Conservation (phyloP, 2,113 vertebrate genomes). For the Tautogolabrus adspersus region DNA sequence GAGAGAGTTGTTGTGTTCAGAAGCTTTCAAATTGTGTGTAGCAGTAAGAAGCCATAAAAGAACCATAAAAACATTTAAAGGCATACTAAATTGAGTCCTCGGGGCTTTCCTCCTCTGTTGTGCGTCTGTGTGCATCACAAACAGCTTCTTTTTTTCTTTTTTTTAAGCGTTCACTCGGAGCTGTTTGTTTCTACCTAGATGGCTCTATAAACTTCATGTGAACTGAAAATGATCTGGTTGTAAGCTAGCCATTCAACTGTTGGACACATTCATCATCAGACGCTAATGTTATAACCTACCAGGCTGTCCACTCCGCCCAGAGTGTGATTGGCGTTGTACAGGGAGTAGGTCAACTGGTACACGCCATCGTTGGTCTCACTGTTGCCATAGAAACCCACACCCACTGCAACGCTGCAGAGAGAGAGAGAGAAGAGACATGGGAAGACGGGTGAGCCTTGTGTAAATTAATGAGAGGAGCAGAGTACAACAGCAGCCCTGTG, state of each 20-base stretch:
- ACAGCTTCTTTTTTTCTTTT: not conserved
- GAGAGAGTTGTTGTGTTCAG: slow-evolving; percentile 5
- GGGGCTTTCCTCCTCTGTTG: slow-evolving; percentile 32
- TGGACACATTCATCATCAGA: not conserved
- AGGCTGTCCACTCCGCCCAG: slow-evolving; percentile 90
- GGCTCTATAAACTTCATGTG: not conserved
- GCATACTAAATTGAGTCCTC: slow-evolving; percentile 43
- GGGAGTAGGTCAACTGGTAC: slow-evolving; percentile 93
- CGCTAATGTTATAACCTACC: slow-evolving; percentile 83
- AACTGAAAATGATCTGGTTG: not conserved
- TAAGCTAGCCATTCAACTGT: too few species aligned
- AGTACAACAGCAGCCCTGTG: not conserved
- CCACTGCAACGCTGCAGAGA: slow-evolving; percentile 88
- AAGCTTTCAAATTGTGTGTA: slow-evolving; percentile 56
- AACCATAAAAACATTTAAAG: slow-evolving; percentile 52
- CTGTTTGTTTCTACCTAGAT: slow-evolving; percentile 16
- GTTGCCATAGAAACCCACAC: slow-evolving; percentile 98
- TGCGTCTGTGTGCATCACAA: slow-evolving; percentile 18
- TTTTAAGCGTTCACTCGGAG: slow-evolving; percentile 18
- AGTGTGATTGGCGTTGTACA: slow-evolving; percentile 94
- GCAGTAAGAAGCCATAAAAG: slow-evolving; percentile 52
- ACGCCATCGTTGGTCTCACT: slow-evolving; percentile 95
- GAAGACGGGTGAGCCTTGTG: slow-evolving; percentile 34
- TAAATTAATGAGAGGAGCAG: slow-evolving; percentile 36
- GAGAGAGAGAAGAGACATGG: slow-evolving; percentile 36